Base-by-base conservation (phyloP, 64 coral and sea anemone species). In the Actinia equina region DNA sequence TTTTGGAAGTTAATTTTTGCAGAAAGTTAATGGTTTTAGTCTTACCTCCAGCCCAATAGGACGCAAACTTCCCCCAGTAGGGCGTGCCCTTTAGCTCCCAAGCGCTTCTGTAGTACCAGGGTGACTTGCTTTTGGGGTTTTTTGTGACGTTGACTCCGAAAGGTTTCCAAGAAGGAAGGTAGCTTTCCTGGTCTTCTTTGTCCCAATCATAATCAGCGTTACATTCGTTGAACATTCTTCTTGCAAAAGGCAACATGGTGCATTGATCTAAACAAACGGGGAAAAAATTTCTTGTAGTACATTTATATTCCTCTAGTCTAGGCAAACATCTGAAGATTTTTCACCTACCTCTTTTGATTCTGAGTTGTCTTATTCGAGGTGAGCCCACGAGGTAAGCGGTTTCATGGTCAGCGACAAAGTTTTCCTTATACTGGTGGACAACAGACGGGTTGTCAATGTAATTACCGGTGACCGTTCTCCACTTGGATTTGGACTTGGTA, bases 371-470 rank as follows among this genome's bases (percentile, higher is more conserved):
- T 14, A 94, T 56, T 84, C 95, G 82, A 25, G 95, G 82, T 52
- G 92, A 91, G 49, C 95, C 95, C 53, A 98, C 92, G 52, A 98
- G 86, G 43, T 88, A 80, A 19, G 95, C 84, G 1, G 92, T 89
- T 60, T 87, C 89, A 16, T 92, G 92, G 65, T 98, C 95, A 83
- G 95, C 95, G 83, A 92, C 87, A 79, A 91, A 98, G 16, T 83
- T 83, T 0, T 70, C 77, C 8, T 74, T 84, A 37, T 98, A 98
- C 37, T 59, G 43, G 84, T 54, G 87, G 27, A 94, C 77, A 46
- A 87, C 58, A 14, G 55, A 55, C 6, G 44, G 54, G 2, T 81
- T 88, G n/a, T 82, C 85, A 10, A 83, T 77, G 59, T 84, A 77
- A 43, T 86, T 83, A 12, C 89, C 82, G 23, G 44, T 69, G 17